Evolutionary conservation across 2,113 vertebrate genomes (phyloP), one percentile per base, ranked within the genome.

Genomic region (Butastur rufipennis): DNA sequence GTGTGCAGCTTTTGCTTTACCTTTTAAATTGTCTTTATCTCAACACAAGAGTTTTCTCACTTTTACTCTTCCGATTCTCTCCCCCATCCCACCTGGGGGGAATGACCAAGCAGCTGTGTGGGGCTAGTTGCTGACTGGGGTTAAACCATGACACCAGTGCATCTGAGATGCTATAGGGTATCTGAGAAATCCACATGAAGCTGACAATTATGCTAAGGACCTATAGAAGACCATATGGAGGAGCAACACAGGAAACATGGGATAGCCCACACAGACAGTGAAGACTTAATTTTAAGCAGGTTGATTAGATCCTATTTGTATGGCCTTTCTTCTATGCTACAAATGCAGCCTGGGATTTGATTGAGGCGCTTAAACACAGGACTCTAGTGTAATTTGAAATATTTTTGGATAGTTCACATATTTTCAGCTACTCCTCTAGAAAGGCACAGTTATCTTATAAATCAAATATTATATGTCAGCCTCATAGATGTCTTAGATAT

Each of bases 21-120:
- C 16, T 62, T 4, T 31, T 31, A 50, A 48, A 38, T 5, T 19
- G 27, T 50, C 12, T 50, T 50, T 38, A 7, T 32, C 63, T 32
- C n/a, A 68, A 9, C 5, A 13, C 10, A 38, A 0, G 2, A 34
- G 42, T 68, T 70, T 38, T 58, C n/a, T 38, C 27, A 25, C 8
- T 58, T 68, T 47, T 16, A 36, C 11, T 3, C 16, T 36, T 47
- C 27, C 1, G 1, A 20, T 58, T 58, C 26, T 38, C 27, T 58
- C 27, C 15, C 13, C 10, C 16, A 47, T 16, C 27, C 42, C 21
- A 48, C 3, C 2, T 14, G 2, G 10, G 13, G 29, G 8, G 7
- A 34, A 20, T 5, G 6, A 68, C 17, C 0, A 0, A 45, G 15
- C 5, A 1, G 10, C 6, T 34, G 6, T 38, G 15, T 42, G 29